These are phyloP conservation scores for Trinorchestia longiramus DNA, from an alignment of 1,140 invertebrate genomes.

Conservation along the genomic window DNA sequence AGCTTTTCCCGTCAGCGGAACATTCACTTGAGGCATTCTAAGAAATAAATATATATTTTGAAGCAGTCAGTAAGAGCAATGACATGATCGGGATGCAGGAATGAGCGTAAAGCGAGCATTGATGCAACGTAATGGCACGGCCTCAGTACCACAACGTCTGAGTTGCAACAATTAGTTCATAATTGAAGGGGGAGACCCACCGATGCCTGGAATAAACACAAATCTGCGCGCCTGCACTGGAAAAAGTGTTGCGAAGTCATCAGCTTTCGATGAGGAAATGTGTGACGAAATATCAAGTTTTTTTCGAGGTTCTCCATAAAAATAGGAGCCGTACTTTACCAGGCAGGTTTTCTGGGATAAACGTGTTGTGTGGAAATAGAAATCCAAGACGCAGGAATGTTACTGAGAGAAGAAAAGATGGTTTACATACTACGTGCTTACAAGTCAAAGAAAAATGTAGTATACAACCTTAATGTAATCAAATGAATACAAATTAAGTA, in stretches of 20 bases:
- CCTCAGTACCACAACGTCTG: not conserved
- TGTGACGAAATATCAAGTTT: not conserved
- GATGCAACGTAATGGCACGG: not conserved
- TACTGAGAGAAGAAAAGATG: not conserved
- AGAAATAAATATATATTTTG: not conserved
- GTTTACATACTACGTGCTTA: not conserved
- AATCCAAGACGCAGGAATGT: not conserved
- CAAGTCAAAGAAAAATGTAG: not conserved
- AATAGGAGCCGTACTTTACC: not conserved
- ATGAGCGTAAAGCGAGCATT: not conserved
- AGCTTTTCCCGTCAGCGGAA: not conserved
- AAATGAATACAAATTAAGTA: not conserved
- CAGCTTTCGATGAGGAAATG: not conserved
- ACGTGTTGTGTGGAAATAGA: not conserved
- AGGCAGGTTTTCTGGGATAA: not conserved
- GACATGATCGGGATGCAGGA: not conserved
- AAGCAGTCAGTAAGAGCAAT: not conserved
- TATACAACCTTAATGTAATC: not conserved
- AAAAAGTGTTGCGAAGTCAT: not conserved
- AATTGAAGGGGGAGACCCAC: not conserved
- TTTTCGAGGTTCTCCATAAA: not conserved
- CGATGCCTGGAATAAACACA: not conserved
- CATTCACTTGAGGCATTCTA: not conserved
- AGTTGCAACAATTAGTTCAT: not conserved
- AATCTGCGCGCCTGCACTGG: not conserved